phyloP scores from a whole-genome alignment of 2,888 invertebrate species.

The Athripsodes cinereus region DNA sequence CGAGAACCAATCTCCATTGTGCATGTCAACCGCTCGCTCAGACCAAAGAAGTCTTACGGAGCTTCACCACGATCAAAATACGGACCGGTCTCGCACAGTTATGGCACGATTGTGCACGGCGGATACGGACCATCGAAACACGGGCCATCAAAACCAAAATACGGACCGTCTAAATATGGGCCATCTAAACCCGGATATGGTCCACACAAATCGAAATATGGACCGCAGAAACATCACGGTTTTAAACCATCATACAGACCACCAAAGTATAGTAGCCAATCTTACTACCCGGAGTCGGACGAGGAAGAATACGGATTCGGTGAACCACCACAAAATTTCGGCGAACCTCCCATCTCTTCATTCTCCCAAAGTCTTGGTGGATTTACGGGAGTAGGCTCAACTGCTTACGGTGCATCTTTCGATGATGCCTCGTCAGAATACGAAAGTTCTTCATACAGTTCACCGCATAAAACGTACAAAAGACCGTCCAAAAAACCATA shows the following conservation, averaged over 20 bases:
- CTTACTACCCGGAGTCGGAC: constrained; percentile 16
- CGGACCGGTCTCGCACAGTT: constrained; percentile 27
- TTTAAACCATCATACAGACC: constrained; percentile 23
- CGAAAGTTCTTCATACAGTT: constrained; percentile 31
- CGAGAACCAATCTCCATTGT: constrained; percentile 22
- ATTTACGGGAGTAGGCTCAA: constrained; percentile 17
- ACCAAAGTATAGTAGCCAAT: constrained; percentile 23
- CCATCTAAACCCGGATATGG: constrained; percentile 32
- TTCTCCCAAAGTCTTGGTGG: constrained; percentile 18
- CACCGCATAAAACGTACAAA: constrained; percentile 24
- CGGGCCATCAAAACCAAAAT: constrained; percentile 26
- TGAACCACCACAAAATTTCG: constrained; percentile 28
- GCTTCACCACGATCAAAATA: constrained; percentile 23
- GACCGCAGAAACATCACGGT: constrained; percentile 30
- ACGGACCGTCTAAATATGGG: constrained; percentile 31
- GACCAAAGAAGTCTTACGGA: constrained; percentile 21
- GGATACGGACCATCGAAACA: constrained; percentile 32
- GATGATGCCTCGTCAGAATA: constrained; percentile 29
- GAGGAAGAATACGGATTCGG: constrained; percentile 27
- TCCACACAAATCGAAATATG: constrained; percentile 30
- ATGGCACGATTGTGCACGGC: background rate
- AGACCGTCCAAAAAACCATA: constrained; percentile 9
- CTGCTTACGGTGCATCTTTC: constrained; percentile 19
- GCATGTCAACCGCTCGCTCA: constrained; percentile 21
- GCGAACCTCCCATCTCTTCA: constrained; percentile 23